phyloP scores from a whole-genome alignment of 1,140 invertebrate genomes.

The Contarinia nasturtii region DNA sequence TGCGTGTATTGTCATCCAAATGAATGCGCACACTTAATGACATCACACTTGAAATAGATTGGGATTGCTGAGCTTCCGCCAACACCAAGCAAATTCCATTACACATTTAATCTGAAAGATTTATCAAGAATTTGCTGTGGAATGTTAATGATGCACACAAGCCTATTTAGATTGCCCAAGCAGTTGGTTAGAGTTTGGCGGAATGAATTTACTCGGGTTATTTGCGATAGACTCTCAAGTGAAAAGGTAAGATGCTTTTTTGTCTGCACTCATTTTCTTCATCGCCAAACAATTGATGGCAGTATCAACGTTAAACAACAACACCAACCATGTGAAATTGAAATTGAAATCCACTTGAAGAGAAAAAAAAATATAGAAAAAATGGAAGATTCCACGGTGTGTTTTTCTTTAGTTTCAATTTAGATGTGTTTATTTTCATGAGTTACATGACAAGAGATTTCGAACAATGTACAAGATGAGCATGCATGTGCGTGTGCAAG shows the following conservation, averaged over 20 bases:
- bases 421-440: no score
- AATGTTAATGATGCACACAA: constrained; percentile 49
- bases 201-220: constrained; percentile 70
- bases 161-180: constrained; percentile 39
- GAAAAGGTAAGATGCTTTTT: constrained; percentile 31
- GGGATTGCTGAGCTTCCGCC: constrained; percentile 62
- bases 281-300: not conserved
- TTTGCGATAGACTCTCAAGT: constrained; percentile 68
- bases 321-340: no score
- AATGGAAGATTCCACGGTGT: not conserved
- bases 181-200: constrained; percentile 70
- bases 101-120: constrained; percentile 84
- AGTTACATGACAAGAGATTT: no score
- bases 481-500: no score
- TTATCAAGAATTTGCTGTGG: constrained; percentile 65
- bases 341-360: not conserved
- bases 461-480: no score
- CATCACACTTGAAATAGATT: constrained; percentile 21
- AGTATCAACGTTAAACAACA: no score
- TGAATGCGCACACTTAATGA: no score
- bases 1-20: no score
- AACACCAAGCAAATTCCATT: constrained; percentile 83
- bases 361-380: not conserved
- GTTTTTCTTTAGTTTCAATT: no score
- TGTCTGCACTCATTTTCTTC: not conserved